Conservation (phyloP, 1,140 invertebrate genomes). For the Araneus ventricosus region DNA sequence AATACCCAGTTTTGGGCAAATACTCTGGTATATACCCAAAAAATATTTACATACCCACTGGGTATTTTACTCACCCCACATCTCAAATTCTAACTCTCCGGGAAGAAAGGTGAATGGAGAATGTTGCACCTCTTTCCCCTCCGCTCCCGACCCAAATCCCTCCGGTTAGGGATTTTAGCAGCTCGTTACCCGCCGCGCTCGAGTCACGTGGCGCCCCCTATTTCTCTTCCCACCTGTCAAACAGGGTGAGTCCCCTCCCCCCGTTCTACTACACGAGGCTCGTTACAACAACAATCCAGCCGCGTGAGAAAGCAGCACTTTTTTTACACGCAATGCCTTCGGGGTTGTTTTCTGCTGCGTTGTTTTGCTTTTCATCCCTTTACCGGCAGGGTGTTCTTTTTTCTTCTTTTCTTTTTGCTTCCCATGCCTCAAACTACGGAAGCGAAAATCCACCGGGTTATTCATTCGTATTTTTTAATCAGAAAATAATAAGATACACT, state of each 20-base stretch:
- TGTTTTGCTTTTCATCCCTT: neutral
- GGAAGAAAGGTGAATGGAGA: too few relatives aligned
- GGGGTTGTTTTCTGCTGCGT: neutral
- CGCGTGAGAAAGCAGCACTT: neutral
- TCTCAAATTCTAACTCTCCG: too few relatives aligned
- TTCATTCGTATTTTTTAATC: too few relatives aligned
- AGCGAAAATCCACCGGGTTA: too few relatives aligned
- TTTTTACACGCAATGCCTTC: too few relatives aligned
- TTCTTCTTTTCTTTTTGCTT: neutral
- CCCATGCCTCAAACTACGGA: neutral
- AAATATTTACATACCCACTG: too few relatives aligned
- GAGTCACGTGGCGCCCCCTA: neutral
- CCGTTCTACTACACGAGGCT: too few relatives aligned
- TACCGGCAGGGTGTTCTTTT: neutral
- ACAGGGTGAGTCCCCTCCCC: neutral
- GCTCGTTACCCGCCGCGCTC: neutral
- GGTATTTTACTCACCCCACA: too few relatives aligned
- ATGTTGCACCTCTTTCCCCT: neutral
- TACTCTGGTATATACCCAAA: too few relatives aligned
- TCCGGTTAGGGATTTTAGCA: neutral
- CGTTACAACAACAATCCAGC: neutral
- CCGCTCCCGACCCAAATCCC: neutral
- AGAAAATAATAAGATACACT: too few relatives aligned
- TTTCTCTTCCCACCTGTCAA: constrained; percentile 7
- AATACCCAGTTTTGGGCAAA: too few relatives aligned